Evolutionary conservation across 2,113 vertebrate species (phyloP), one percentile per base, ranked within the genome.

Genomic region (Apteryx mantelli): DNA sequence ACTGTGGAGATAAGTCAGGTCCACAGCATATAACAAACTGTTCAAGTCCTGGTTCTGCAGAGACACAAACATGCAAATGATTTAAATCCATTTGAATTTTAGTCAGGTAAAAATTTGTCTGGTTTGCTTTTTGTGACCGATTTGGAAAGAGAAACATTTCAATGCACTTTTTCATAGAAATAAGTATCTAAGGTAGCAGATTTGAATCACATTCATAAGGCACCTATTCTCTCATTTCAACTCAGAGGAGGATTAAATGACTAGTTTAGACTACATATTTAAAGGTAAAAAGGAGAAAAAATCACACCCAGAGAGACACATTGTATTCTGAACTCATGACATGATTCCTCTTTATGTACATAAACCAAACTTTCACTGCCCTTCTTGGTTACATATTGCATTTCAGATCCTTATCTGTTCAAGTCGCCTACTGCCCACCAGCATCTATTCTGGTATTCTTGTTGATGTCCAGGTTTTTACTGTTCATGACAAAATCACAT

Each of bases 401-500:
- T 94, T 90, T 93, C 68, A 79, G 40, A 53, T 56, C 26, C 55
- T 81, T 71, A 32, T 91, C 86, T 64, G 8, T 80, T 92, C 42
- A 8, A 1, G 0, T 36, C 64, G 13, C 42, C 44, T 70, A 11
- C 18, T 63, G 48, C 16, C 75, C 71, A 85, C 65, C 56, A 88
- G 13, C 63, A 80, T 77, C 68, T 60, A 74, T 78, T 86, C 60
- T 83, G 82, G 60, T 50, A 84, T 32, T 68, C 22, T 10, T 70
- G 82, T 4, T 66, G 44, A 88, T 60, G 76, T 38, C 79, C 88
- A 93, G 46, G 36, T 86, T 94, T 93, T 86, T 56, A 30, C 50
- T 90, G 42, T 8, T 91, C 79, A 90, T 71, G 71, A 88, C 86
- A 96, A 94, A 91, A 90, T 83, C 91, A 81, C 19, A 64, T 90